Conservation (phyloP, 2,113 vertebrate genomes). For the Lamprotornis superbus region DNA sequence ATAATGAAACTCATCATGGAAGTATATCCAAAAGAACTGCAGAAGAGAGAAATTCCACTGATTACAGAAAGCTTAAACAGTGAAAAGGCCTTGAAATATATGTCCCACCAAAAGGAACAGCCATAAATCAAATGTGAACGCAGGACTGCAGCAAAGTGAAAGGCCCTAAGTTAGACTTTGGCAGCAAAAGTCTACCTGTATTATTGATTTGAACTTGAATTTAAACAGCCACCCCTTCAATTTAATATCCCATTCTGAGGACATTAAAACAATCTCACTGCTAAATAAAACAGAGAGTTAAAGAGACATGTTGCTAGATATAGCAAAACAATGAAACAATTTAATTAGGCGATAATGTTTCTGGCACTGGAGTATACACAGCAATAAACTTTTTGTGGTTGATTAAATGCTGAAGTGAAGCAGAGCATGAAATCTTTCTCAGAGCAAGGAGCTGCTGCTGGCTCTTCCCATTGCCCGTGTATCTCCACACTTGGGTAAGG, state of each 20-base stretch:
- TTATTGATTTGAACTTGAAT: constrained; percentile 71
- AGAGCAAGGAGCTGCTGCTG: background rate
- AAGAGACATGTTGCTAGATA: constrained; percentile 66
- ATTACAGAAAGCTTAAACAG: constrained; percentile 38
- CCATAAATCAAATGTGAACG: constrained; percentile 59
- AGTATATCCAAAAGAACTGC: background rate
- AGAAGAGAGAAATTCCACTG: background rate
- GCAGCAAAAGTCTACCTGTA: constrained; percentile 44
- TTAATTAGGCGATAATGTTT: constrained; percentile 72
- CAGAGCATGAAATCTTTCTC: constrained; percentile 51
- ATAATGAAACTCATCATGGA: background rate
- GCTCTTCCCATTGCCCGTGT: background rate
- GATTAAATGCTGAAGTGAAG: constrained; percentile 62
- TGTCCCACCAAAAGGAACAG: constrained; percentile 2
- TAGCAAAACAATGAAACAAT: constrained; percentile 71
- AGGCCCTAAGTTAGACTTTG: constrained; percentile 39
- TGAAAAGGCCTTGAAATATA: constrained; percentile 53
- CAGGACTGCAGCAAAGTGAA: constrained; percentile 29
- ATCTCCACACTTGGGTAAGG: background rate
- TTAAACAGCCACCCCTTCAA: constrained; percentile 56
- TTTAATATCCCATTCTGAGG: constrained; percentile 64
- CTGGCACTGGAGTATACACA: constrained; percentile 16
- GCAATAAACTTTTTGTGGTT: constrained; percentile 61
- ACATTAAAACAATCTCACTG: constrained; percentile 55
- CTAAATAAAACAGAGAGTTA: constrained; percentile 71